These are phyloP conservation scores for Gorsachius goisagi DNA, from an alignment of 2,113 vertebrate species.

Conservation along the genomic window DNA sequence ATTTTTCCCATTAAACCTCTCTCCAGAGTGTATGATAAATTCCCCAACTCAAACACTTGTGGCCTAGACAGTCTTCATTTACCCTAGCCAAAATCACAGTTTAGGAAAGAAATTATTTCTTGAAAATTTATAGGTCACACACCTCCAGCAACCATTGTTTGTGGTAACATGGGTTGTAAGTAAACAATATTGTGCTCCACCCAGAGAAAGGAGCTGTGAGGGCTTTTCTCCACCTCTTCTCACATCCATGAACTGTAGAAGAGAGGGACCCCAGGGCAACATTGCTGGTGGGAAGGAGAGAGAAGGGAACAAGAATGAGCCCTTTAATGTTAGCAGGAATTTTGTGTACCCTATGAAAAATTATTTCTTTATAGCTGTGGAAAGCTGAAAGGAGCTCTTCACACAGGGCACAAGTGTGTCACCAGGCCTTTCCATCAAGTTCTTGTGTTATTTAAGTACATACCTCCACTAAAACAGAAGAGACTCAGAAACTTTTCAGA, in stretches of 20 bases:
- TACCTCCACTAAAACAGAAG: not conserved
- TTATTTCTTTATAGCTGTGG: not conserved
- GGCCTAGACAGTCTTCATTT: not conserved
- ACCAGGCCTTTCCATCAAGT: not conserved
- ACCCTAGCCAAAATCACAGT: not conserved
- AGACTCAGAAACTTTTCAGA: not conserved
- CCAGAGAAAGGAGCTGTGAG: not conserved
- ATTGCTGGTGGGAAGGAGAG: not conserved
- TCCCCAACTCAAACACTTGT: not conserved
- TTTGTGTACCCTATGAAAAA: not conserved
- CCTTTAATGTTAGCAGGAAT: constrained; percentile 55
- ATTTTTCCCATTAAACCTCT: not conserved
- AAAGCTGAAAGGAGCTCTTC: not conserved
- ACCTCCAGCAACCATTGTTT: not conserved
- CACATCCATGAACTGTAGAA: not conserved
- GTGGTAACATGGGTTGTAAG: not conserved
- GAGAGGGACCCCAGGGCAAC: not conserved
- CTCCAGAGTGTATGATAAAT: not conserved
- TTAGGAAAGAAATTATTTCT: not conserved
- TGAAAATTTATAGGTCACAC: not conserved
- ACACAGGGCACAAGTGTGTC: not conserved
- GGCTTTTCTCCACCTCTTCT: not conserved
- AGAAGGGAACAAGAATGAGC: not conserved
- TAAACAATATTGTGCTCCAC: not conserved
- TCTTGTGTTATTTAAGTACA: not conserved